These are phyloP conservation scores for Hyphantria cunea DNA, from an alignment of 1,140 invertebrate species.

Conservation along the genomic window DNA sequence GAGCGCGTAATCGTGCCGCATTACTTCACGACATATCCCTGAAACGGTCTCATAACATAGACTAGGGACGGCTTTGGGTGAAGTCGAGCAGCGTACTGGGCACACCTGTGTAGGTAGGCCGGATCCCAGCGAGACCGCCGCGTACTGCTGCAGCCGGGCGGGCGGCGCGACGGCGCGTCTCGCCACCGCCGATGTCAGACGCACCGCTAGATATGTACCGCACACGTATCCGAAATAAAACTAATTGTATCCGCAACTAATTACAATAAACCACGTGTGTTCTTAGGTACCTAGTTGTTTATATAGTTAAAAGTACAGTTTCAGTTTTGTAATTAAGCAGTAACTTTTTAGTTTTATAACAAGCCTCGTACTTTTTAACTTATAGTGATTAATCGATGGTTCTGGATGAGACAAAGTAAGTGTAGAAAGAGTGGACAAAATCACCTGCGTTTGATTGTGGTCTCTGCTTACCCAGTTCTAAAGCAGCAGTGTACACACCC, in stretches of 20 bases:
- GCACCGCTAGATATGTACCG: conserved; percentile 10
- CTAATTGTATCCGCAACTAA: neutral
- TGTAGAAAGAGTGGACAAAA: too few species aligned
- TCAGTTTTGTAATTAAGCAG: too few species aligned
- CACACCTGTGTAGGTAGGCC: conserved; percentile 55
- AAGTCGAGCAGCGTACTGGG: conserved; percentile 37
- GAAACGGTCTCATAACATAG: conserved; percentile 49
- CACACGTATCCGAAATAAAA: conserved; percentile 7
- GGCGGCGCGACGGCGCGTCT: conserved; percentile 46
- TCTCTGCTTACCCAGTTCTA: too few species aligned
- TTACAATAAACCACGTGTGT: neutral
- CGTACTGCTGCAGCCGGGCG: conserved; percentile 53
- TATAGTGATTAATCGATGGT: too few species aligned
- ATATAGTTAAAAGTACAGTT: too few species aligned
- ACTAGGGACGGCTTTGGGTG: conserved; percentile 32
- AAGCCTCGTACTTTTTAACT: too few species aligned
- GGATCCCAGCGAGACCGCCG: conserved; percentile 24
- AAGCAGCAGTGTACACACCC: too few species aligned
- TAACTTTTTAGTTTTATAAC: too few species aligned
- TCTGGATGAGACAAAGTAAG: too few species aligned
- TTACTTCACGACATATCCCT: conserved; percentile 48
- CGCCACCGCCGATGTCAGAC: conserved; percentile 22
- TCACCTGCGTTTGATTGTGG: too few species aligned
- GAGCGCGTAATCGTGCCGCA: conserved; percentile 51
- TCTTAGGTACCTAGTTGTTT: too few species aligned